Conservation (phyloP, 2,888 invertebrate species). For the Onchidella celtica region DNA sequence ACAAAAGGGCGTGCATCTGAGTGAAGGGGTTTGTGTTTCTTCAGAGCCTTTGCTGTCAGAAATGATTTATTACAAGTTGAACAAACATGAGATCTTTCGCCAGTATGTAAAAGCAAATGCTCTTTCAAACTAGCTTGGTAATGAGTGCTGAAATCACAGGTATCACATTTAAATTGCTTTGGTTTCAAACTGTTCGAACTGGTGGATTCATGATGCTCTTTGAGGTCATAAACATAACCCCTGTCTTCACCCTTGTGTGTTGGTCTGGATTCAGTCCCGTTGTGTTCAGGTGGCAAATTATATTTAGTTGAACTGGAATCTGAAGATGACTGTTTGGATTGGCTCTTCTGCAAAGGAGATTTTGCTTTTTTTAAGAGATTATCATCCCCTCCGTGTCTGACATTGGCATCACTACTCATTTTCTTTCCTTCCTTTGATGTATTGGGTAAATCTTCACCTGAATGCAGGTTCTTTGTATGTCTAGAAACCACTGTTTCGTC, state of each 20-base stretch:
- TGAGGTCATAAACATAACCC: too few relatives aligned
- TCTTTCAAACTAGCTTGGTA: too few relatives aligned
- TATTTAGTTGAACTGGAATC: not conserved
- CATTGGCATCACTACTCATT: not conserved
- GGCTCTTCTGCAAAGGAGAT: not conserved
- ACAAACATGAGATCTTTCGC: too few relatives aligned
- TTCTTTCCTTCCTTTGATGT: not conserved
- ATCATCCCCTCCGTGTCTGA: not conserved
- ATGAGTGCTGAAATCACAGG: too few relatives aligned
- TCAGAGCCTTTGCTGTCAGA: not conserved
- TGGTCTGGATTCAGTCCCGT: too few relatives aligned
- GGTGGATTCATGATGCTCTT: too few relatives aligned
- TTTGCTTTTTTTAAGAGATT: not conserved
- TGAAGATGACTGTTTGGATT: too few relatives aligned
- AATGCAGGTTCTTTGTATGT: constrained; percentile 27
- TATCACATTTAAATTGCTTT: too few relatives aligned
- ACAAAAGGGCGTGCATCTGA: not conserved
- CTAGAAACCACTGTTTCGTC: not conserved
- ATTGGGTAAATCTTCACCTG: constrained; percentile 1
- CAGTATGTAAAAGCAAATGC: constrained; percentile 23
- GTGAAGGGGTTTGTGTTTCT: not conserved
- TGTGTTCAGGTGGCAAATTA: too few relatives aligned
- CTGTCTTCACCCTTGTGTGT: not conserved
- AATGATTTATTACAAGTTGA: constrained; percentile 21
- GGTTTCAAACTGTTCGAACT: too few relatives aligned